phyloP scores from a whole-genome alignment of 1,140 invertebrate genomes.

The Himalopsyche phryganea region DNA sequence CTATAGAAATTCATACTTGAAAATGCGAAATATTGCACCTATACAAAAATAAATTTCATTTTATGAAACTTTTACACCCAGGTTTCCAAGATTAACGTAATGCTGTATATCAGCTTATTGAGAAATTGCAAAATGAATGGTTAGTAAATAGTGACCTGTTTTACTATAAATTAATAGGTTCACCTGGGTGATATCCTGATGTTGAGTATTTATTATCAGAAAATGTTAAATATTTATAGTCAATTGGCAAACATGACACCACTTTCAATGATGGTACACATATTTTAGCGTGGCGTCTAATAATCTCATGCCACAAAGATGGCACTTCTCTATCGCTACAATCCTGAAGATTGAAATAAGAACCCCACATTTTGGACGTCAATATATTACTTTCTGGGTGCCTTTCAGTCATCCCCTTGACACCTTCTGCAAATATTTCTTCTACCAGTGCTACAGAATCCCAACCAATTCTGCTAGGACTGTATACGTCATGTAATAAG shows the following conservation, averaged over 20 bases:
- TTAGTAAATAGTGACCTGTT: not conserved
- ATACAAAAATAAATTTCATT: too few relatives aligned
- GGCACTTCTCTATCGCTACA: conserved; percentile 36
- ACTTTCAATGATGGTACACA: conserved; percentile 65
- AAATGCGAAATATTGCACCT: too few relatives aligned
- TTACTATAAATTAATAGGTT: conserved; percentile 37
- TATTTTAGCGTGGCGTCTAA: conserved; percentile 64
- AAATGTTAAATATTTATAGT: conserved; percentile 38
- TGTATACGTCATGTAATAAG: conserved; percentile 73
- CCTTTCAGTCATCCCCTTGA: conserved; percentile 40
- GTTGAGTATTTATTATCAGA: conserved; percentile 36
- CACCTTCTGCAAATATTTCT: conserved; percentile 66
- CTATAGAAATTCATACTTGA: too few relatives aligned
- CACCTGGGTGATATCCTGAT: conserved; percentile 46
- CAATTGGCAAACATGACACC: conserved; percentile 47
- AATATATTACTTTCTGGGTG: conserved; percentile 56
- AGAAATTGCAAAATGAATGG: too few relatives aligned
- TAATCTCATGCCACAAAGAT: conserved; percentile 65
- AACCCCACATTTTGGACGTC: conserved; percentile 66
- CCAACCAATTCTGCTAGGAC: conserved; percentile 58
- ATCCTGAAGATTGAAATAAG: conserved; percentile 57
- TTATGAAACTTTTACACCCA: too few relatives aligned
- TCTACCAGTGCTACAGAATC: conserved; percentile 72
- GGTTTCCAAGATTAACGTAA: too few relatives aligned
- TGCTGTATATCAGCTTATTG: too few relatives aligned